These are phyloP conservation scores for Stictonetta naevosa DNA, from an alignment of 2,113 vertebrate genomes.

Conservation along the genomic window DNA sequence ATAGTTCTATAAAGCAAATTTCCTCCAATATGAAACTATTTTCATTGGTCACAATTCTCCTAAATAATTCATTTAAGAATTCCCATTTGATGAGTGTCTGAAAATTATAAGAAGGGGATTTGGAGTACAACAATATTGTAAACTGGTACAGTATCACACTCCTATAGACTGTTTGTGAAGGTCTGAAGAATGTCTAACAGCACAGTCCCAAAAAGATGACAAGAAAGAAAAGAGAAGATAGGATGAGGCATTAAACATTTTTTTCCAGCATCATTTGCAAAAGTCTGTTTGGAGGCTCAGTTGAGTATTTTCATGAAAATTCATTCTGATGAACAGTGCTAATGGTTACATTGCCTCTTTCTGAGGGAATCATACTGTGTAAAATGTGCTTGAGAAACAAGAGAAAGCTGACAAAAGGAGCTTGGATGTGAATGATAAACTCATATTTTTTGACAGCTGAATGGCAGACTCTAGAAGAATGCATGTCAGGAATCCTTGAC, in stretches of 20 bases:
- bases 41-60: not conserved
- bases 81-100: not conserved
- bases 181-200: constrained; percentile 3
- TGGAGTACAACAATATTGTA: not conserved
- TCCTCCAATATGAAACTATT: not conserved
- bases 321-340: not conserved
- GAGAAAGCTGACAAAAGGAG: constrained; percentile 11
- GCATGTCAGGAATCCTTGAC: not conserved
- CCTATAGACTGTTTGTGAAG: not conserved
- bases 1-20: not conserved
- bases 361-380: not conserved
- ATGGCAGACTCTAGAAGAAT: constrained; percentile 16
- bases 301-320: constrained; percentile 1
- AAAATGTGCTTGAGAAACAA: constrained; percentile 2
- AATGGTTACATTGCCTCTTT: not conserved
- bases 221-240: constrained; percentile 9
- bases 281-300: not conserved
- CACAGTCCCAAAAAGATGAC: not conserved
- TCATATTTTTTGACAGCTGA: constrained; percentile 13
- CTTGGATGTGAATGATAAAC: not conserved
- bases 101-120: not conserved
- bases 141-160: not conserved
- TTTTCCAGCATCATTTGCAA: not conserved
- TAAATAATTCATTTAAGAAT: not conserved
- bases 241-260: not conserved